Conservation (phyloP, 2,888 invertebrate genomes). For the Lasius fuliginosus region DNA sequence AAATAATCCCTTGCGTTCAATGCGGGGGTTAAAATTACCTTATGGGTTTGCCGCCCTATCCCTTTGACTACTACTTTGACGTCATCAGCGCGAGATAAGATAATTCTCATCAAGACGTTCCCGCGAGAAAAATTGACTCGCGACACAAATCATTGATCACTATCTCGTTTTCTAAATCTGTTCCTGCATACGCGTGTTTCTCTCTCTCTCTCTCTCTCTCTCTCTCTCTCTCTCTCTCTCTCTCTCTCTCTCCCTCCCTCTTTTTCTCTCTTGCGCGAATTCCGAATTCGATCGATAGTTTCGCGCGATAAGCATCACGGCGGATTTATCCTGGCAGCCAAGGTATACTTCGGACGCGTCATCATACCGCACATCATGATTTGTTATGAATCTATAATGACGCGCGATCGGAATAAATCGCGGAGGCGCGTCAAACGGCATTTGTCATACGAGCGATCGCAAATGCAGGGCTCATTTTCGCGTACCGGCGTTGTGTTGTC, state of each 20-base stretch:
- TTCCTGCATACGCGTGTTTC: background rate
- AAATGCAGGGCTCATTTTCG: conserved; percentile 29
- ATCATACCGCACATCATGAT: background rate
- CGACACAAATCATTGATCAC: background rate
- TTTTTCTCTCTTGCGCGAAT: background rate
- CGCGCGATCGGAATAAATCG: conserved; percentile 30
- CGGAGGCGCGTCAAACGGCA: conserved; percentile 25
- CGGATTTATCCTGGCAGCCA: conserved; percentile 14
- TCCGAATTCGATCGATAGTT: background rate
- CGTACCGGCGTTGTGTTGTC: background rate
- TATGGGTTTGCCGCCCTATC: background rate
- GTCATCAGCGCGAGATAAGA: background rate
- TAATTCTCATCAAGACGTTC: background rate
- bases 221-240: background rate
- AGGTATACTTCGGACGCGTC: conserved; percentile 6
- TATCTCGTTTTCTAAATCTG: background rate
- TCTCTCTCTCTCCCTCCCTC: no score
- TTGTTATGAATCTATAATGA: conserved; percentile 22
- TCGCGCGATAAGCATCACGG: conserved; percentile 2
- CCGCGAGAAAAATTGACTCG: background rate
- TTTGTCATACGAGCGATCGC: conserved; percentile 26
- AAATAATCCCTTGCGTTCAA: background rate
- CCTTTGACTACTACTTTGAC: background rate
- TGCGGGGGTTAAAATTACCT: background rate
- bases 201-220: no score